Evolutionary conservation across 2,797 vertebrate species (phyloP).

Genomic region (Pseudochaenichthys georgianus): DNA sequence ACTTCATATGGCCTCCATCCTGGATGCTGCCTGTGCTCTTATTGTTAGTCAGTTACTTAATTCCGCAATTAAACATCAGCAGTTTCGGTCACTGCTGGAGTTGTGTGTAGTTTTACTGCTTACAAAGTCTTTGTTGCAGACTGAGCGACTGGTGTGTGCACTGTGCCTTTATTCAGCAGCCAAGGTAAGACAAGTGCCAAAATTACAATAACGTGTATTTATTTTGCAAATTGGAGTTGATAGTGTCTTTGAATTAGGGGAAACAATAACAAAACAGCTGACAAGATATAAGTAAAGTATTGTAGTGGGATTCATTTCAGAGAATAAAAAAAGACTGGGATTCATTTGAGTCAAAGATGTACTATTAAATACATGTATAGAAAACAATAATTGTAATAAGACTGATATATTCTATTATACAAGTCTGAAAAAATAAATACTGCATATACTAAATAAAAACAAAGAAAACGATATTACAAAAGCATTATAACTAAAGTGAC

Average conservation of each 20-base stretch:
- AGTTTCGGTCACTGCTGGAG: not conserved
- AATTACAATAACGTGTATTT: not conserved
- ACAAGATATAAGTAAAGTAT: not conserved
- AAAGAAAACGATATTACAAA: not conserved
- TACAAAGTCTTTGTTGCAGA: not conserved
- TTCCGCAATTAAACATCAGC: constrained; percentile 7
- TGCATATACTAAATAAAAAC: not conserved
- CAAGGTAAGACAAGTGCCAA: not conserved
- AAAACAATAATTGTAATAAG: not conserved
- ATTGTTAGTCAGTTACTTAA: constrained; percentile 14
- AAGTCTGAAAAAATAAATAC: not conserved
- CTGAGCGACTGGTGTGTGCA: not conserved
- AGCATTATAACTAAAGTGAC: not conserved
- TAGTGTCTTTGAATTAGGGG: not conserved
- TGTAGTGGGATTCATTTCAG: not conserved
- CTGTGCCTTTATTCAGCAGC: not conserved
- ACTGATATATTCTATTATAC: no score
- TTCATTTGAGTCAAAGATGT: no score
- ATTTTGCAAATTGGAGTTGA: not conserved
- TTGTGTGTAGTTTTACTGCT: not conserved
- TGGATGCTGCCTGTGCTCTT: constrained; percentile 13
- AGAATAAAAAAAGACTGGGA: not conserved
- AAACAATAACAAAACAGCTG: not conserved
- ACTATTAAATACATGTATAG: not conserved
- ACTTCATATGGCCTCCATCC: constrained; percentile 22